Percentiles rank a stretch among this genome's conserved stretches.
Conservation (phyloP, 1,140 invertebrate species). For the Myzus persicae region DNA sequence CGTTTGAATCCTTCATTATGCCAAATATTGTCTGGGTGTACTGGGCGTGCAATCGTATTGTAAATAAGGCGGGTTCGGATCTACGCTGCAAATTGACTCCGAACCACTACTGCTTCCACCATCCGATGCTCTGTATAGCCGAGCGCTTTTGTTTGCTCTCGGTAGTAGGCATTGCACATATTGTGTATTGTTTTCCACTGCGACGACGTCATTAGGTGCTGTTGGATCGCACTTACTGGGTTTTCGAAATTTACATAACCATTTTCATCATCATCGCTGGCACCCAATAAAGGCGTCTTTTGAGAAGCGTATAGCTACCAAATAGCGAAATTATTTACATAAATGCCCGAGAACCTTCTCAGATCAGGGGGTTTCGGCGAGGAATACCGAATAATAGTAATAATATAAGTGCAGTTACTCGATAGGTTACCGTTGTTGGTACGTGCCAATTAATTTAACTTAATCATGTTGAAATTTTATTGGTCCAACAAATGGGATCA, state of each 20-base stretch:
- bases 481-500: background rate
- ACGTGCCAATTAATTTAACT: background rate
- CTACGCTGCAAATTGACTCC: slow-evolving; percentile 53
- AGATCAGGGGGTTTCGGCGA: background rate
- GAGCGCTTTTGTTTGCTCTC: slow-evolving; percentile 50
- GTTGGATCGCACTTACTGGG: slow-evolving; percentile 24
- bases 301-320: background rate
- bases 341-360: background rate
- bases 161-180: slow-evolving; percentile 26
- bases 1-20: slow-evolving; percentile 51
- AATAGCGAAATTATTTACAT: slow-evolving; percentile 28
- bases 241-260: slow-evolving; percentile 55
- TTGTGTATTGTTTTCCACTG: slow-evolving; percentile 43
- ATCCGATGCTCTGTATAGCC: slow-evolving; percentile 9
- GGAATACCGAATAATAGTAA: background rate
- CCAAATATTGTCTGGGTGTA: slow-evolving; percentile 57
- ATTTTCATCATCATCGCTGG: background rate
- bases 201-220: slow-evolving; percentile 52
- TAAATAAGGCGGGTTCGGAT: slow-evolving; percentile 47
- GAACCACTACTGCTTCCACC: slow-evolving; percentile 29
- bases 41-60: slow-evolving; percentile 52
- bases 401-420: background rate
- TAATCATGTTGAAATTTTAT: background rate
- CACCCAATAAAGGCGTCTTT: background rate
- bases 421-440: background rate